Conservation (phyloP, 2,888 invertebrate genomes). For the Dryadula phaetusa region DNA sequence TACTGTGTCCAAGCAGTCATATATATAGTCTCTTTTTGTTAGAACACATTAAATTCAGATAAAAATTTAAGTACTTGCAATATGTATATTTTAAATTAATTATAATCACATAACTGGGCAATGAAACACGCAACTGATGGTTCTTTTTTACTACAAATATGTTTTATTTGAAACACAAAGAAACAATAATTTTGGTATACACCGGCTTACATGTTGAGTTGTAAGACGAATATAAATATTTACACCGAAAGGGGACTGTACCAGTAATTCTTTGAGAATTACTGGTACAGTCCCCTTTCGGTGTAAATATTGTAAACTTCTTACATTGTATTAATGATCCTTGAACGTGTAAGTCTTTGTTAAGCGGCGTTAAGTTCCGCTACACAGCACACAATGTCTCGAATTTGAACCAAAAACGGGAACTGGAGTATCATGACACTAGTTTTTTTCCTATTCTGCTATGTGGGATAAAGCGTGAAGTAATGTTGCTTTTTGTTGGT, state of each 20-base stretch:
- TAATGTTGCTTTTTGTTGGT: too few species aligned
- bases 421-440: too few species aligned
- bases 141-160: background rate
- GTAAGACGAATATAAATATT: conserved; percentile 1
- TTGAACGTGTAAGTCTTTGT: too few species aligned
- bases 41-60: background rate
- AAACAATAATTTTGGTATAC: background rate
- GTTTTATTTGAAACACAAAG: background rate
- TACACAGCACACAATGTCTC: too few species aligned
- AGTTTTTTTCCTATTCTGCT: too few species aligned
- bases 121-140: background rate
- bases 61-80: background rate
- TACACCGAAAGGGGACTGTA: background rate
- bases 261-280: background rate
- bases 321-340: too few species aligned
- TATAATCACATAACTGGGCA: background rate
- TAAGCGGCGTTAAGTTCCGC: too few species aligned
- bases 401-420: too few species aligned
- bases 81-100: too few species aligned
- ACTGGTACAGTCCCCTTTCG: too few species aligned
- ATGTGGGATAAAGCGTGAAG: too few species aligned
- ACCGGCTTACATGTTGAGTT: background rate
- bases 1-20: background rate
- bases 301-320: too few species aligned
- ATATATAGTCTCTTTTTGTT: background rate